These are phyloP conservation scores for Molossus alvarezi DNA, from an alignment of 2,797 vertebrate species.

Conservation along the genomic window DNA sequence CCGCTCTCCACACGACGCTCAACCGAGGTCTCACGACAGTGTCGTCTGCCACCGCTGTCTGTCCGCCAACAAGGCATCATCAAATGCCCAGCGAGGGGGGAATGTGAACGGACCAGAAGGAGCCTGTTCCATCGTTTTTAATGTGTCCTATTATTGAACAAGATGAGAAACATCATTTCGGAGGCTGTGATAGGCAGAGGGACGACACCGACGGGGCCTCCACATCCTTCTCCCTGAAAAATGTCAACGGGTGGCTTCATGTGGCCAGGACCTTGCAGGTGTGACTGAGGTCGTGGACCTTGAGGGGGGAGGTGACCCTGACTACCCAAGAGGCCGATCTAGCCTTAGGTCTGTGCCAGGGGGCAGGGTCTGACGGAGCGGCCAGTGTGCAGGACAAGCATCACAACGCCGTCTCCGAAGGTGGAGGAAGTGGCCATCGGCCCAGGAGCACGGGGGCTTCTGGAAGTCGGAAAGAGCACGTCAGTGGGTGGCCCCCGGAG, in stretches of 20 bases:
- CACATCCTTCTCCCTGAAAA: neutral
- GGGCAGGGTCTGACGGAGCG: neutral
- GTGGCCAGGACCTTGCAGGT: neutral
- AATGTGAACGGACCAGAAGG: neutral
- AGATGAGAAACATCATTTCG: neutral
- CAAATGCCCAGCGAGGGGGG: neutral
- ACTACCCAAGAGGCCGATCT: neutral
- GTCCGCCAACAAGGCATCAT: neutral
- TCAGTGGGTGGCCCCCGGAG: neutral
- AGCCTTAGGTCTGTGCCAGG: neutral
- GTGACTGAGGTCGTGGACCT: neutral
- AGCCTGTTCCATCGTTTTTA: neutral
- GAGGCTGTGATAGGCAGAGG: neutral
- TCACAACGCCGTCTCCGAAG: neutral
- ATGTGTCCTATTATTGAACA: neutral
- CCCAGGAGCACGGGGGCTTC: accelerated
- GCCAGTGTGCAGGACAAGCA: neutral
- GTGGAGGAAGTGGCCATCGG: no score
- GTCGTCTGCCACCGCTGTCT: neutral
- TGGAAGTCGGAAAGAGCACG: no score
- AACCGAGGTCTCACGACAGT: neutral
- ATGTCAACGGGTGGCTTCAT: neutral
- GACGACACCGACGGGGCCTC: accelerated
- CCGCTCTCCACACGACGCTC: neutral
- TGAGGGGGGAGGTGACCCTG: neutral